phyloP scores from a whole-genome alignment of 2,113 vertebrate species.

The Plecotus auritus region DNA sequence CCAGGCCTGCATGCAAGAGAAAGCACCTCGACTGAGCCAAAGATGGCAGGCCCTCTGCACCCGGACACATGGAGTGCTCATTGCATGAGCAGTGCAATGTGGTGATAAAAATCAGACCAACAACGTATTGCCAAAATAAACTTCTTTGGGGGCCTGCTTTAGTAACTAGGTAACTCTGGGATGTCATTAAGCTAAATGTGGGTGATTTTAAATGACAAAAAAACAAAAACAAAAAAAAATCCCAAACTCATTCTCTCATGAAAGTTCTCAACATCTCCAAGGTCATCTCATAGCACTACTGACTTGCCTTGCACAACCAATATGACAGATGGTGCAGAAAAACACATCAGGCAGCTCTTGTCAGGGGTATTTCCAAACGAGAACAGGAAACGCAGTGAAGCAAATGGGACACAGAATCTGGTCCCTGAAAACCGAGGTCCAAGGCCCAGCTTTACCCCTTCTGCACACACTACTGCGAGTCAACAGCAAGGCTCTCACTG shows the following conservation, averaged over 20 bases:
- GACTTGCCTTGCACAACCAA: background rate
- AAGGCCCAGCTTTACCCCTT: background rate
- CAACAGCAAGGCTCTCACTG: background rate
- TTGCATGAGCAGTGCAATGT: accelerated
- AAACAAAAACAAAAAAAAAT: background rate
- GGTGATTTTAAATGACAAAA: background rate
- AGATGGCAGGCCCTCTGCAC: background rate
- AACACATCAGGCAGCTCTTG: background rate
- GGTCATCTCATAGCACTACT: background rate
- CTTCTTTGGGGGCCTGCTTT: background rate
- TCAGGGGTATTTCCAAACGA: background rate
- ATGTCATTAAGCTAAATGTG: background rate
- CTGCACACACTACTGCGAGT: background rate
- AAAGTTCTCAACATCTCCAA: background rate
- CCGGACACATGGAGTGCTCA: background rate
- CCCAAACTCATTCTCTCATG: background rate
- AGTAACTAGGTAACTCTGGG: background rate
- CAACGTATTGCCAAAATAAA: background rate
- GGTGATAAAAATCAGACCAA: background rate
- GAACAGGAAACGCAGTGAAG: background rate
- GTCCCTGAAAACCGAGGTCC: background rate
- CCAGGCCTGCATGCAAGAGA: background rate
- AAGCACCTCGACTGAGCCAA: background rate
- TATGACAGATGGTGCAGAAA: background rate
- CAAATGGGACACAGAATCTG: background rate